Percentiles rank a stretch among this genome's conserved stretches.
phyloP scores from a whole-genome alignment of 2,113 vertebrate genomes.

The Erythrocebus patas region DNA sequence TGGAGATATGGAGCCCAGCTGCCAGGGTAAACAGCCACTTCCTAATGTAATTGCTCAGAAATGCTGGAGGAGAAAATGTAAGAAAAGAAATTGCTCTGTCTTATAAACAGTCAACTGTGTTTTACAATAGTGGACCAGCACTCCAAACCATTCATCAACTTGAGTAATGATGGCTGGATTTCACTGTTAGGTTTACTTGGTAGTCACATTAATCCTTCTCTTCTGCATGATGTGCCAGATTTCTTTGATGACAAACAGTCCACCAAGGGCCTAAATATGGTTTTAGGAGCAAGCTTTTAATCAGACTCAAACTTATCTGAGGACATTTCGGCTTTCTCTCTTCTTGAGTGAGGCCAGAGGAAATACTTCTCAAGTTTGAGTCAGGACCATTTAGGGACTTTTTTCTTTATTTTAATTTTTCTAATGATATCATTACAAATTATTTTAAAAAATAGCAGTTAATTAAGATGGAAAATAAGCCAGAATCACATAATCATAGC shows the following conservation, averaged over 20 bases:
- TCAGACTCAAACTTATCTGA: background rate
- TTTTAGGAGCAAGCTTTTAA: background rate
- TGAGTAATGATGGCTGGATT: constrained; percentile 49
- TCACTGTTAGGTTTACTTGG: constrained; percentile 73
- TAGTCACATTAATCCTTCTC: constrained; percentile 68
- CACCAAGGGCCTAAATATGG: too few species aligned
- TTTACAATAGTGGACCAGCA: constrained; percentile 1
- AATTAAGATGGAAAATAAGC: background rate
- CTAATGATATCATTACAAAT: background rate
- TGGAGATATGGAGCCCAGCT: constrained; percentile 40
- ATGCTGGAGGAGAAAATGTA: constrained; percentile 64
- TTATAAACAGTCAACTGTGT: constrained; percentile 54
- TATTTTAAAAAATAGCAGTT: background rate
- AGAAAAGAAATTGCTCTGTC: constrained; percentile 73
- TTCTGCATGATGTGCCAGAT: constrained; percentile 58
- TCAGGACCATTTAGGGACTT: background rate
- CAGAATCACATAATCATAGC: background rate
- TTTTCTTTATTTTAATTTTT: constrained; percentile 6
- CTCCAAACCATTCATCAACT: constrained; percentile 68
- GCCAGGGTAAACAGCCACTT: constrained; percentile 57
- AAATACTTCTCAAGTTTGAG: background rate
- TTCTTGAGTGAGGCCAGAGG: background rate
- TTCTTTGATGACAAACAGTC: constrained; percentile 62
- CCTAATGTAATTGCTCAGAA: constrained; percentile 65
- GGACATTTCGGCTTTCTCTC: background rate